These are phyloP conservation scores for Momotus momota DNA, from an alignment of 2,797 vertebrate genomes.

Conservation along the genomic window DNA sequence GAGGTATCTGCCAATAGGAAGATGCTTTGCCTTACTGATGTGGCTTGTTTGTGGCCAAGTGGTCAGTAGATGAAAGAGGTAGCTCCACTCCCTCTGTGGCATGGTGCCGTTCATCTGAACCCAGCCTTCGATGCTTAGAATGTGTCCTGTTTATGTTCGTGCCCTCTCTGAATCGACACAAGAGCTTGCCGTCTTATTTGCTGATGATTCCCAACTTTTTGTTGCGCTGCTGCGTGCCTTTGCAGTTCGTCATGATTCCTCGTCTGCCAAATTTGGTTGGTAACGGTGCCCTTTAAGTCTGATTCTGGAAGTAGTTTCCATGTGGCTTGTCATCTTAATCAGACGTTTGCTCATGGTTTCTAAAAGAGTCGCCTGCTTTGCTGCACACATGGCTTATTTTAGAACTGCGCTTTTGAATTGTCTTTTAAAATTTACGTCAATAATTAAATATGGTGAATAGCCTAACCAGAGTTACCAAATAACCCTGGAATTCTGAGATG, in stretches of 20 bases:
- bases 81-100: neutral
- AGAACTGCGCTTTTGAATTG: neutral
- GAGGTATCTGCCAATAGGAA: neutral
- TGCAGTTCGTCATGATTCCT: conserved; percentile 54
- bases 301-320: conserved; percentile 55
- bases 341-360: conserved; percentile 41
- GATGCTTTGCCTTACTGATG: neutral
- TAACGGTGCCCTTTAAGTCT: conserved; percentile 51
- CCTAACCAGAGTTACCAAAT: neutral
- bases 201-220: conserved; percentile 56
- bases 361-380: conserved; percentile 35
- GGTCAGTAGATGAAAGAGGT: neutral
- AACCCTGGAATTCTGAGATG: neutral
- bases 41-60: neutral
- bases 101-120: neutral
- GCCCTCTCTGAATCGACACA: neutral
- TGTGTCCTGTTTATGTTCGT: conserved; percentile 6
- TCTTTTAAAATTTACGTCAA: neutral
- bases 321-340: conserved; percentile 60
- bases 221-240: conserved; percentile 47
- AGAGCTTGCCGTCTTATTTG: conserved; percentile 27
- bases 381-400: conserved; percentile 39
- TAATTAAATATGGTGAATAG: neutral
- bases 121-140: neutral
- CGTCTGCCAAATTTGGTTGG: conserved; percentile 60